These are phyloP conservation scores for Myathropa florea DNA, from an alignment of 2,888 invertebrate genomes.

Conservation along the genomic window DNA sequence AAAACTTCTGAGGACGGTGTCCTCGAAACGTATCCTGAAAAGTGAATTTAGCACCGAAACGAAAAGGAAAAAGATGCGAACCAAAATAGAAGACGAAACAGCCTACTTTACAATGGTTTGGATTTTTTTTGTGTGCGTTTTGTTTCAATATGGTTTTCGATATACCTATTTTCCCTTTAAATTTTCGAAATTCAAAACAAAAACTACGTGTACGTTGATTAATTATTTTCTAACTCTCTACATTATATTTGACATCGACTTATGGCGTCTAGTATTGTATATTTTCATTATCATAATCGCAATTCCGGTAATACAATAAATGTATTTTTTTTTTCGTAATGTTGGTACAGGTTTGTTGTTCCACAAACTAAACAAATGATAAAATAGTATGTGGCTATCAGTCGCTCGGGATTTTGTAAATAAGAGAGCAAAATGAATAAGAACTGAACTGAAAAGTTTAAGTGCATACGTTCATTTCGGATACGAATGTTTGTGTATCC, in stretches of 20 bases:
- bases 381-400: background rate
- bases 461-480: background rate
- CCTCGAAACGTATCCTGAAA: slow-evolving; percentile 6
- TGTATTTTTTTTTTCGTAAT: background rate
- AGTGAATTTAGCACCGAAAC: background rate
- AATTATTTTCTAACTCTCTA: too few species aligned
- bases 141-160: slow-evolving; percentile 47
- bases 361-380: background rate
- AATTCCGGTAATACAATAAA: slow-evolving; percentile 62
- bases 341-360: background rate
- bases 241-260: too few species aligned
- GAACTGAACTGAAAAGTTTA: background rate
- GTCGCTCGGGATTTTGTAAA: background rate
- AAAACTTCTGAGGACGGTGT: background rate
- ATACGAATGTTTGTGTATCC: background rate
- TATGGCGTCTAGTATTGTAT: slow-evolving; percentile 23
- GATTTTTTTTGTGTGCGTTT: slow-evolving; percentile 67
- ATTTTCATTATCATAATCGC: slow-evolving; percentile 65
- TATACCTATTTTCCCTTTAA: background rate
- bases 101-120: slow-evolving; percentile 48
- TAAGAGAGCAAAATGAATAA: background rate
- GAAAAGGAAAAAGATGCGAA: slow-evolving; percentile 5
- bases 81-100: background rate
- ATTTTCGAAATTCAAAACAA: slow-evolving; percentile 9
- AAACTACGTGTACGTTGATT: background rate